Evolutionary conservation across 2,888 invertebrate genomes (phyloP).

Genomic region (Drosophila phalerata): DNA sequence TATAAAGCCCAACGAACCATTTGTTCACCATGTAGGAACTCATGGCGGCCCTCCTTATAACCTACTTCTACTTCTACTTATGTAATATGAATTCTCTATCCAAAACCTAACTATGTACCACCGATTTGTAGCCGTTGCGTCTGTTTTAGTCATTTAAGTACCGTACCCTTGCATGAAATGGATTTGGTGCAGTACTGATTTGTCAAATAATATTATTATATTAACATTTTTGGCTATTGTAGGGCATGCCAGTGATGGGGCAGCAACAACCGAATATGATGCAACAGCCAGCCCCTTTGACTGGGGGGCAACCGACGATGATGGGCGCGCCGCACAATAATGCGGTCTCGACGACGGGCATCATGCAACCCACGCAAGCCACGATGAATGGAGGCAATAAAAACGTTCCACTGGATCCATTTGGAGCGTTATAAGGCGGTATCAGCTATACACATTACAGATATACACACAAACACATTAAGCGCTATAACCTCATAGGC

Average conservation of each 20-base stretch:
- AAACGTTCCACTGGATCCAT: constrained; percentile 87
- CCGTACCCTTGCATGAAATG: constrained; percentile 53
- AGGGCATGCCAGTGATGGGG: constrained; percentile 86
- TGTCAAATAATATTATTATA: constrained; percentile 26
- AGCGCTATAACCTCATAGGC: constrained; percentile 72
- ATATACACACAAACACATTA: constrained; percentile 36
- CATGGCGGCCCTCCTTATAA: constrained; percentile 33
- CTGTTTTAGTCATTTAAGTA: constrained; percentile 46
- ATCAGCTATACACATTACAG: constrained; percentile 11
- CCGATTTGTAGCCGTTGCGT: constrained; percentile 38
- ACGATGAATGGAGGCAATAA: constrained; percentile 84
- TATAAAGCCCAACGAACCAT: constrained; percentile 2
- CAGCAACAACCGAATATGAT: constrained; percentile 83
- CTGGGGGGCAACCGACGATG: constrained; percentile 84
- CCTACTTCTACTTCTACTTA: constrained; percentile 17
- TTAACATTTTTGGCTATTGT: constrained; percentile 65
- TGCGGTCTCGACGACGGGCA: constrained; percentile 70
- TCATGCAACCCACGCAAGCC: constrained; percentile 80
- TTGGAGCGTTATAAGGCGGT: constrained; percentile 86
- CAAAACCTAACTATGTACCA: constrained; percentile 21
- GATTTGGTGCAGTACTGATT: constrained; percentile 10
- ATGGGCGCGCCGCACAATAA: constrained; percentile 83
- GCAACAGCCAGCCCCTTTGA: constrained; percentile 85
- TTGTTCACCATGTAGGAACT: constrained; percentile 30
- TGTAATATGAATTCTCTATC: constrained; percentile 23